Conservation (phyloP, 2,113 vertebrate genomes). For the Chloroceryle aenea region DNA sequence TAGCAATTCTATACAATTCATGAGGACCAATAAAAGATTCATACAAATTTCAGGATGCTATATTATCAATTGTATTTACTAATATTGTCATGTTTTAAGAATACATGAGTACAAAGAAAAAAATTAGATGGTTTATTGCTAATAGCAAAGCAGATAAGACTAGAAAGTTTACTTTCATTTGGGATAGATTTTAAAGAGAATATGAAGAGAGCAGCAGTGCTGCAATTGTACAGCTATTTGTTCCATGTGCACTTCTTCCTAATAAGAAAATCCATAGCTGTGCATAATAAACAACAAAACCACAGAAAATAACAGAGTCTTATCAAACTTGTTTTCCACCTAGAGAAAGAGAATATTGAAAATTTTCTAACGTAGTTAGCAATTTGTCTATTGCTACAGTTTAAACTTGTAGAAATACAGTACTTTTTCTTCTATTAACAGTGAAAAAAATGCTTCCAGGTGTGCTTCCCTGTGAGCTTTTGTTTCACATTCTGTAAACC, state of each 20-base stretch:
- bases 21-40: not conserved
- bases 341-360: not conserved
- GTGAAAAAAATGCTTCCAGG: not conserved
- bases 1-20: not conserved
- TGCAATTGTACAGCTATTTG: not conserved
- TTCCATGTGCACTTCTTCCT: not conserved
- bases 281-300: not conserved
- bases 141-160: not conserved
- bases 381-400: not conserved
- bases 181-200: not conserved
- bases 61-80: not conserved
- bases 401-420: not conserved
- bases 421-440: not conserved
- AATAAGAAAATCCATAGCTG: not conserved
- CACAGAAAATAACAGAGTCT: not conserved
- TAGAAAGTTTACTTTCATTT: not conserved
- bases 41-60: not conserved
- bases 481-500: not conserved
- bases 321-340: not conserved
- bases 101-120: not conserved
- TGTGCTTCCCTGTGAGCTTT: not conserved
- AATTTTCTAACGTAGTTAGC: not conserved
- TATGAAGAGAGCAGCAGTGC: not conserved
- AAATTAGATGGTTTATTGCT: not conserved
- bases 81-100: not conserved